Evolutionary conservation across 2,888 invertebrate species (phyloP).

Genomic region (Lissocephala sabroskyi): DNA sequence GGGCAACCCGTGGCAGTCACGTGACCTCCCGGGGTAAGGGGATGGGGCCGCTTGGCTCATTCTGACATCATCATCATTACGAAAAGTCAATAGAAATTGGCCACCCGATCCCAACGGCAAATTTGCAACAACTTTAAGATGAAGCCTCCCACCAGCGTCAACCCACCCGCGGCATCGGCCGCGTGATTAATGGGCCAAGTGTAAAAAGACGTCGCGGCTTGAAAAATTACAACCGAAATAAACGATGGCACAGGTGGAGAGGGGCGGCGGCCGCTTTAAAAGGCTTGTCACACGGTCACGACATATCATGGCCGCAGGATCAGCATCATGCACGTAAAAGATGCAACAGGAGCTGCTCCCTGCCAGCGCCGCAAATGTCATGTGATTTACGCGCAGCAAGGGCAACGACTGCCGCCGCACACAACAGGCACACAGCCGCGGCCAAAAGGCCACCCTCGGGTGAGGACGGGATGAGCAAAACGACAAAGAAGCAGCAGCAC

Average conservation of each 20-base stretch:
- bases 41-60: background rate
- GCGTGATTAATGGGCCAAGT: conserved; percentile 52
- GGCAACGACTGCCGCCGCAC: conserved; percentile 10
- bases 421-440: too few species aligned
- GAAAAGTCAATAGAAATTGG: too few species aligned
- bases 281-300: conserved; percentile 48
- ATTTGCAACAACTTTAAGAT: conserved; percentile 1
- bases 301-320: conserved; percentile 27
- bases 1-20: conserved; percentile 28
- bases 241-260: too few species aligned
- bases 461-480: too few species aligned
- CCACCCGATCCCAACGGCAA: too few species aligned
- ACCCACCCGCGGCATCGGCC: conserved; percentile 35
- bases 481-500: background rate
- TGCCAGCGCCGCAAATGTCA: conserved; percentile 42
- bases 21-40: conserved; percentile 34
- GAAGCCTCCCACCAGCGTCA: conserved; percentile 32
- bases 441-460: too few species aligned
- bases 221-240: conserved; percentile 58
- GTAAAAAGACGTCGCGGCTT: conserved; percentile 62
- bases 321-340: conserved; percentile 51
- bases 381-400: conserved; percentile 56
- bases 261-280: conserved; percentile 43
- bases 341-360: conserved; percentile 59
- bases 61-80: conserved; percentile 50